Percentiles rank a stretch among this genome's conserved stretches.
Conservation (phyloP, 2,797 vertebrate species). For the Pipistrellus nathusii region DNA sequence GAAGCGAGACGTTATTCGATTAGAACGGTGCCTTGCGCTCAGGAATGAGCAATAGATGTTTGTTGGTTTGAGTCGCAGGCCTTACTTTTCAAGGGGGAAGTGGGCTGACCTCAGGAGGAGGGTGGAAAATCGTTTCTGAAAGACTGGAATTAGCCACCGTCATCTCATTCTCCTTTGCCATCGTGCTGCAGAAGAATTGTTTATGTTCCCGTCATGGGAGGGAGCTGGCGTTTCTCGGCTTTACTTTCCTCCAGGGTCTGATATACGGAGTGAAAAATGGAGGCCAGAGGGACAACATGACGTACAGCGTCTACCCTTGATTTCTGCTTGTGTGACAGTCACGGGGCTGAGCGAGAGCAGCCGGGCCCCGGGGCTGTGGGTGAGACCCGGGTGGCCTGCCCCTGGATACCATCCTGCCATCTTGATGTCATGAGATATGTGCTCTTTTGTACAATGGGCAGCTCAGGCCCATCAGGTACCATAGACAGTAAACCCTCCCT, state of each 20-base stretch:
- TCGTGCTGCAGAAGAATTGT: conserved; percentile 50
- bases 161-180: conserved; percentile 59
- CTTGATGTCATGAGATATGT: fast-evolving
- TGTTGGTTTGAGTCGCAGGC: conserved; percentile 44
- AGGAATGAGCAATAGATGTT: not conserved
- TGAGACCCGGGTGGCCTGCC: not conserved
- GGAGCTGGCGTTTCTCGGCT: conserved; percentile 18
- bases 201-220: conserved; percentile 55
- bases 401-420: fast-evolving
- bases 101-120: conserved; percentile 17
- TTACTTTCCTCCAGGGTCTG: conserved; percentile 60
- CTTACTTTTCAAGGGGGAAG: conserved; percentile 19
- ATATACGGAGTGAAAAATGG: conserved; percentile 45
- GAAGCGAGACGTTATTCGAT: conserved; percentile 43
- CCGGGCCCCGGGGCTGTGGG: not conserved
- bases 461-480: not conserved
- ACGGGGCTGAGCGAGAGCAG: not conserved
- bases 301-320: conserved; percentile 1
- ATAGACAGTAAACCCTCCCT: too few species aligned
- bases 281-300: not conserved
- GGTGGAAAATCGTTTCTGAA: conserved; percentile 61
- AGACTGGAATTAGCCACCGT: conserved; percentile 60
- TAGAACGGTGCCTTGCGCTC: conserved; percentile 25
- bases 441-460: not conserved
- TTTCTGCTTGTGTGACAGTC: not conserved